A percentile compares a stretch with the other conserved stretches of the same genome.
Conservation (phyloP, 2,888 invertebrate genomes). For the Asteroscopus sphinx region DNA sequence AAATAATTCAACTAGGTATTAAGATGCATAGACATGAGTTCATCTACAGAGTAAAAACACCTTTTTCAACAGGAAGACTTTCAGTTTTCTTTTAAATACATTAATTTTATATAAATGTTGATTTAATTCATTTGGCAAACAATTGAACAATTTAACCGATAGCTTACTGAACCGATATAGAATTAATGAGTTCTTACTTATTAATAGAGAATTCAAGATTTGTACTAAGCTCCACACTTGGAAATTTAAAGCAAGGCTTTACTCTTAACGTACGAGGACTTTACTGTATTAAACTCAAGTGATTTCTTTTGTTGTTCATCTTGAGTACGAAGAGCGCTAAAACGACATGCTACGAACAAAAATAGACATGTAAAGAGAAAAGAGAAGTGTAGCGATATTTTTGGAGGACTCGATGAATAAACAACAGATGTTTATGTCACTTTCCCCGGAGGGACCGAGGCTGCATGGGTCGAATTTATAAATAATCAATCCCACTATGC, state of each 20-base stretch:
- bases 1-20: too few relatives aligned
- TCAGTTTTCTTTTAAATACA: too few relatives aligned
- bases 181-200: conserved; percentile 9
- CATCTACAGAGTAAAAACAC: too few relatives aligned
- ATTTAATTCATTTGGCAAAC: too few relatives aligned
- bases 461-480: conserved; percentile 71
- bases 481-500: conserved; percentile 69
- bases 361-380: conserved; percentile 64
- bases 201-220: conserved; percentile 32
- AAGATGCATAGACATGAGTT: too few relatives aligned
- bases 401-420: conserved; percentile 77
- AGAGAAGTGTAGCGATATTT: conserved; percentile 68
- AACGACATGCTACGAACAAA: conserved; percentile 54
- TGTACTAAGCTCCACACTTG: too few relatives aligned
- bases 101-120: too few relatives aligned
- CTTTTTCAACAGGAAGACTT: too few relatives aligned
- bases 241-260: too few relatives aligned
- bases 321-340: conserved; percentile 28
- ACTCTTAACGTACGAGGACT: background rate
- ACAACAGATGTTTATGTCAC: conserved; percentile 79
- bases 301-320: conserved; percentile 50
- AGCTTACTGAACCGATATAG: too few relatives aligned
- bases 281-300: conserved; percentile 37
- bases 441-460: conserved; percentile 59
- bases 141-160: too few relatives aligned